Evolutionary conservation across 1,140 invertebrate genomes (phyloP).

Genomic region (Aphaenogaster rudis): DNA sequence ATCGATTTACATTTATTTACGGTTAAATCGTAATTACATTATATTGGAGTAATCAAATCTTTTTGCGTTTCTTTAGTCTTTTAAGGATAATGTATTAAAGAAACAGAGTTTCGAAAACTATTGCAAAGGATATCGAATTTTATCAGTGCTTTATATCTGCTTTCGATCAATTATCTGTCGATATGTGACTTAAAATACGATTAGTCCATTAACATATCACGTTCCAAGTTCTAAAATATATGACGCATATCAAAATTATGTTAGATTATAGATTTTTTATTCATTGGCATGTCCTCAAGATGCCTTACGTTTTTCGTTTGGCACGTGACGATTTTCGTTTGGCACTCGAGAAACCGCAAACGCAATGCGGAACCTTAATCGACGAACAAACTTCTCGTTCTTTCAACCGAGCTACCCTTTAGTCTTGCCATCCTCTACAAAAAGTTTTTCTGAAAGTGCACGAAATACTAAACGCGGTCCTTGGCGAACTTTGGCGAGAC

Average conservation of each 20-base stretch:
- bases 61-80: not conserved
- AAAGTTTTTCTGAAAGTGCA: slow-evolving; percentile 28
- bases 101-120: not conserved
- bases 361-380: slow-evolving; percentile 48
- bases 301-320: not conserved
- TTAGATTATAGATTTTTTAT: slow-evolving; percentile 23
- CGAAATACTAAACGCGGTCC: not conserved
- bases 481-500: not conserved
- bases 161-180: not conserved
- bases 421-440: not conserved
- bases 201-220: not conserved
- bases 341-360: slow-evolving; percentile 6
- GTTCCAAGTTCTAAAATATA: not conserved
- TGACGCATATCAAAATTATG: not conserved
- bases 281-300: slow-evolving; percentile 25
- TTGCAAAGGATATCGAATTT: not conserved
- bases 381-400: slow-evolving; percentile 37
- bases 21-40: slow-evolving; percentile 1
- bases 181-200: not conserved
- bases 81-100: not conserved
- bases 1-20: not conserved
- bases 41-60: not conserved
- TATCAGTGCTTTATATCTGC: not conserved
- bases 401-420: not conserved
- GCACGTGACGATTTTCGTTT: slow-evolving; percentile 29